Percentiles rank a stretch among this genome's conserved stretches.
Conservation (phyloP, 2,888 invertebrate genomes). For the Salticus scenicus region DNA sequence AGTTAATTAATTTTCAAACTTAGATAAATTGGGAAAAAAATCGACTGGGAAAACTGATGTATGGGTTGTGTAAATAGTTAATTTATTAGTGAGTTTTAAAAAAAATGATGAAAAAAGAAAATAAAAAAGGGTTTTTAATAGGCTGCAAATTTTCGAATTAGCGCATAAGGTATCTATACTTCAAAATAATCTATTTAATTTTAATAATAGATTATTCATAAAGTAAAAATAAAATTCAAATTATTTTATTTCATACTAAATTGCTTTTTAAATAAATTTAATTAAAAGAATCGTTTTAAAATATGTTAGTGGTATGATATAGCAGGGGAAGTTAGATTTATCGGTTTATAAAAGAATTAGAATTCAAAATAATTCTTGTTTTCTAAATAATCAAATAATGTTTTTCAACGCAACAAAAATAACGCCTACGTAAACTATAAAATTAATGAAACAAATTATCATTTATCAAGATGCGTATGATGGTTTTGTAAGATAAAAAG, state of each 20-base stretch:
- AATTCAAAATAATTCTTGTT: neutral
- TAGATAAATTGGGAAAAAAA: conserved; percentile 3
- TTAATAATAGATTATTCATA: conserved; percentile 5
- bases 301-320: neutral
- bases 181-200: neutral
- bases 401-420: neutral
- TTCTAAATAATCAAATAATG: neutral
- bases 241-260: conserved; percentile 14
- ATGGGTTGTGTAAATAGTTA: neutral
- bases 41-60: neutral
- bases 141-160: conserved; percentile 5
- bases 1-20: conserved; percentile 55
- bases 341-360: neutral
- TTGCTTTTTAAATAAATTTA: neutral
- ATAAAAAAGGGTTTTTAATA: neutral
- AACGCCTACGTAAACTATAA: neutral
- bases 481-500: neutral
- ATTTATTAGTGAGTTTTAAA: neutral
- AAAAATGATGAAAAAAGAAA: neutral
- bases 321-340: neutral
- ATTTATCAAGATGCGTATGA: neutral
- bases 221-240: neutral
- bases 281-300: neutral
- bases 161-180: conserved; percentile 10
- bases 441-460: neutral